Conservation (phyloP, 2,888 invertebrate genomes). For the Scrobipalpa atriplicella region DNA sequence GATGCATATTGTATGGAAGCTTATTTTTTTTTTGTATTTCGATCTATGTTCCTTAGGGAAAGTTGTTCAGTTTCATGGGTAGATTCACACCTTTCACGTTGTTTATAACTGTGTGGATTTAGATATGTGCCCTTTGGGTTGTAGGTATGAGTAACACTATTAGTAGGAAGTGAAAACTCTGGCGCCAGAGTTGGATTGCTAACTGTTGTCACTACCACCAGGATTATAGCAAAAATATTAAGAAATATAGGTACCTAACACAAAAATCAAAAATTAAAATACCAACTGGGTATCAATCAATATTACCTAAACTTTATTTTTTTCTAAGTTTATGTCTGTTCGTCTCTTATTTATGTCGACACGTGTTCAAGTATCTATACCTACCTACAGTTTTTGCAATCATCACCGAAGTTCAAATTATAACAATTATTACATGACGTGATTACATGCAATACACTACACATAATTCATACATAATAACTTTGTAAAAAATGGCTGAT, state of each 20-base stretch:
- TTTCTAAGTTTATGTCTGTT: too few species aligned
- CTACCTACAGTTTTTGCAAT: neutral
- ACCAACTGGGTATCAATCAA: too few species aligned
- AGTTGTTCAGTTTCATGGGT: too few species aligned
- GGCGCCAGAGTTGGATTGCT: neutral
- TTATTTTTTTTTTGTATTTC: too few species aligned
- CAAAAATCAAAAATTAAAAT: too few species aligned
- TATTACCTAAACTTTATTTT: too few species aligned
- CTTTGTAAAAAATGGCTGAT: neutral
- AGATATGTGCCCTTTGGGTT: constrained; percentile 26
- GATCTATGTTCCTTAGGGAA: too few species aligned
- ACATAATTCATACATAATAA: neutral
- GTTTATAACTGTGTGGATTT: neutral
- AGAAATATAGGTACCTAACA: too few species aligned
- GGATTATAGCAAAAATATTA: too few species aligned
- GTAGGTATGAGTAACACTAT: neutral
- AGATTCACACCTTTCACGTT: too few species aligned
- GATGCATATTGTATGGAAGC: too few species aligned
- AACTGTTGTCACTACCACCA: neutral
- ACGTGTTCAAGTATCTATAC: neutral
- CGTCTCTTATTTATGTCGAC: neutral
- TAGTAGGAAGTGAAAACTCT: neutral
- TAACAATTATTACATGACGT: constrained; percentile 11
- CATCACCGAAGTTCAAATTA: neutral
- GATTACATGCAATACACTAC: constrained; percentile 1